Percentiles rank a stretch among this genome's conserved stretches.
Evolutionary conservation across 2,797 vertebrate genomes (phyloP).

Genomic region (Eulemur albifrons): DNA sequence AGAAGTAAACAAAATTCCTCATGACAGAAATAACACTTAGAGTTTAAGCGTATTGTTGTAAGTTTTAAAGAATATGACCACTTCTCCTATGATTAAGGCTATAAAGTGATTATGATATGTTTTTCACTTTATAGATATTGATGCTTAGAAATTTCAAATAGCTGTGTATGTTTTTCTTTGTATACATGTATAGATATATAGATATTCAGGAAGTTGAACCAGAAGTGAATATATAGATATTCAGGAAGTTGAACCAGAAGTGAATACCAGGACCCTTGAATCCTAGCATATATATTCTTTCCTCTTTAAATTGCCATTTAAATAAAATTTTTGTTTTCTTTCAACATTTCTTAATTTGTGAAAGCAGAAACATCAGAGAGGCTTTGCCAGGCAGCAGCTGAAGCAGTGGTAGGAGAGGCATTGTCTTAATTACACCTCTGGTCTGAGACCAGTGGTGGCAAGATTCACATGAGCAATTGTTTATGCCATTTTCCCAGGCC

Average conservation of each 20-base stretch:
- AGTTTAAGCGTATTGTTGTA: neutral
- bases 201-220: neutral
- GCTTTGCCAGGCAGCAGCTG: conserved; percentile 16
- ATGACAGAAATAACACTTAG: neutral
- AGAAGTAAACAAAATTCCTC: neutral
- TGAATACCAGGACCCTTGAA: neutral
- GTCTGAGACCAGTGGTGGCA: neutral
- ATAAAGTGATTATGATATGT: neutral
- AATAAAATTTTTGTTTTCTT: neutral
- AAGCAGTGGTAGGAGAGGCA: neutral
- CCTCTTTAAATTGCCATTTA: neutral
- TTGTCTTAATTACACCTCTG: conserved; percentile 29
- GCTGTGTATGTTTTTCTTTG: neutral
- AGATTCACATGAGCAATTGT: neutral
- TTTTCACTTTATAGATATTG: neutral
- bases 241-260: neutral
- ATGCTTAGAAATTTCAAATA: neutral
- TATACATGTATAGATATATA: neutral
- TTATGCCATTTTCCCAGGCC: conserved; percentile 22
- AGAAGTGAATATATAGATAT: neutral
- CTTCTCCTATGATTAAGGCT: neutral
- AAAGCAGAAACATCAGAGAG: conserved; percentile 1
- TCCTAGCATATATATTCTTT: neutral
- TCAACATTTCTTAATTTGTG: neutral
- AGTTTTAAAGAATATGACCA: neutral